Evolutionary conservation across 2,888 invertebrate genomes (phyloP).

Genomic region (Agrochola lychnidis): DNA sequence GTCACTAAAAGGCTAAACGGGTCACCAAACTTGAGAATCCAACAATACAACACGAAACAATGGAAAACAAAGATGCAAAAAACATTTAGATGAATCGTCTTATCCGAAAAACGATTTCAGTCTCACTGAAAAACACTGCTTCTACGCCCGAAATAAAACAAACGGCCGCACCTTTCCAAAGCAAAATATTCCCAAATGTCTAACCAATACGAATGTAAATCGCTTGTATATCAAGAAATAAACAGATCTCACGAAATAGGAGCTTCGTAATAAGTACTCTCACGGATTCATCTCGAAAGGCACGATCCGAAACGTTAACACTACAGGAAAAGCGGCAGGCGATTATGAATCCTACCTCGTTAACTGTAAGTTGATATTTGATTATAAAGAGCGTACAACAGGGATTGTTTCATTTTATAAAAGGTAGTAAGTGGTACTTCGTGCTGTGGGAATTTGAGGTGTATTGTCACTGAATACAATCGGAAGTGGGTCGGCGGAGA

Average conservation of each 20-base stretch:
- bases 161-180: slow-evolving; percentile 53
- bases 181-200: slow-evolving; percentile 69
- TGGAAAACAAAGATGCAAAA: slow-evolving; percentile 73
- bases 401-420: slow-evolving; percentile 44
- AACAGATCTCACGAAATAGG: slow-evolving; percentile 64
- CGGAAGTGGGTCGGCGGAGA: slow-evolving; percentile 63
- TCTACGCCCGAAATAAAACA: slow-evolving; percentile 54
- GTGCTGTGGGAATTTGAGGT: slow-evolving; percentile 63
- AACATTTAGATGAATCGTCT: slow-evolving; percentile 74
- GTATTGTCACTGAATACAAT: slow-evolving; percentile 66
- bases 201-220: slow-evolving; percentile 73
- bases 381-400: slow-evolving; percentile 64
- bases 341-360: slow-evolving; percentile 75
- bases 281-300: slow-evolving; percentile 70
- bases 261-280: slow-evolving; percentile 74
- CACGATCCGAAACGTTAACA: slow-evolving; percentile 72
- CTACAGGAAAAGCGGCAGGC: slow-evolving; percentile 66
- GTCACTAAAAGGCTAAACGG: slow-evolving; percentile 50
- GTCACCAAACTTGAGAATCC: slow-evolving; percentile 52
- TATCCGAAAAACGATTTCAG: slow-evolving; percentile 78
- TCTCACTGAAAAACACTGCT: slow-evolving; percentile 64
- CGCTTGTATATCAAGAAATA: slow-evolving; percentile 52
- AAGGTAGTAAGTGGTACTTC: slow-evolving; percentile 65
- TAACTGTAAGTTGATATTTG: slow-evolving; percentile 72
- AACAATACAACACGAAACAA: slow-evolving; percentile 64